Evolutionary conservation across 1,140 invertebrate genomes (phyloP), one percentile per base, ranked within the genome.

Genomic region (Drosophila mojavensis): DNA sequence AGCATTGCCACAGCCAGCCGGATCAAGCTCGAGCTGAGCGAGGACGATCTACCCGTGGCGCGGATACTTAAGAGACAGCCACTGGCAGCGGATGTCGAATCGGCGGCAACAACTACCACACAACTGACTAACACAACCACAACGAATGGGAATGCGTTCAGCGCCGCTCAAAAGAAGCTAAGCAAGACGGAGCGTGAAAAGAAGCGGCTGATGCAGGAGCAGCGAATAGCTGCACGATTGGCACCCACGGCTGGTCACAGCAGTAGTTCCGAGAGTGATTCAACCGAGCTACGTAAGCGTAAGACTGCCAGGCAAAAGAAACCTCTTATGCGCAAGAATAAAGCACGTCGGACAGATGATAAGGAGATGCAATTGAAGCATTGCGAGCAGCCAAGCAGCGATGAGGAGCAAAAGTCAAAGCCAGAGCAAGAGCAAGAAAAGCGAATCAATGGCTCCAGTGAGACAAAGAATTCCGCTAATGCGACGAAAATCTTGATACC

Each of bases 261-360:
- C 5, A 92, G 88, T 45, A 91, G 89, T 28, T 92, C 91, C 10
- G 91, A 92, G 39, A 92, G 81, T 5, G 91, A 92, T 53, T 79
- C 82, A 45, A 86, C 84, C 5, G 91, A 92, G 69, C 53, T 91
- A 10, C 68, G 81, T 9, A 91, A 84, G 50, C 70, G 90, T 1
- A 90, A 86, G n/a, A 81, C 77, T 0, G 89, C 77, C 5, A 64
- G 91, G 15, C 83, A 91, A n/a, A 92, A 92, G 68, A 90, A 90
- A 28, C 82, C 90, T 0, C 53, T 81, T 0, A 53, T 80, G 47
- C 76, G 89, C 5, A 91, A 91, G 56, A 71, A 72, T 20, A 91
- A 85, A 15, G 56, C 53, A 0, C 58, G 78, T 5, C 48, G 63
- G 0, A n/a, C 43, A 15, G 50, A 80, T 45, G 51, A 78, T 45